A percentile compares a stretch with the other conserved stretches of the same genome.
Evolutionary conservation across 2,113 vertebrate species (phyloP).

Genomic region (Xiphophorus maculatus): DNA sequence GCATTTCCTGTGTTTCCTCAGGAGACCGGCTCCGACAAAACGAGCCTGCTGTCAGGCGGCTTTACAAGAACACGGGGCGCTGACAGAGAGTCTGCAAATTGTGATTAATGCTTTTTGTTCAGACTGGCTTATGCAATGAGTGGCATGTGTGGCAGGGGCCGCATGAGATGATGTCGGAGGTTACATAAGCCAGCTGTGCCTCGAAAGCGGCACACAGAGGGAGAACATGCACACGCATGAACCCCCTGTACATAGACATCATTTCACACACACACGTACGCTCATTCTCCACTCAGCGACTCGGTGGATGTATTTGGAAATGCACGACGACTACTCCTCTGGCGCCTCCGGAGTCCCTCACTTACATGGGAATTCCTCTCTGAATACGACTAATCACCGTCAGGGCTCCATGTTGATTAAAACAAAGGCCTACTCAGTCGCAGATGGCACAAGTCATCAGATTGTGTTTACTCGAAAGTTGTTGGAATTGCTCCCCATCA

Average conservation of each 20-base stretch:
- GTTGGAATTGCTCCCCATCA: constrained; percentile 57
- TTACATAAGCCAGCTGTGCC: constrained; percentile 56
- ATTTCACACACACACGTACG: constrained; percentile 14
- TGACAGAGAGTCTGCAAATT: constrained; percentile 36
- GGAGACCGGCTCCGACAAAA: constrained; percentile 29
- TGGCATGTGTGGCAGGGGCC: constrained; percentile 48
- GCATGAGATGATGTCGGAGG: constrained; percentile 48
- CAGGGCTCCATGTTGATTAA: constrained; percentile 65
- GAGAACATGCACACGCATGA: constrained; percentile 9
- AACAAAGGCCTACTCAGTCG: constrained; percentile 60
- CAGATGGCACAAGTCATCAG: constrained; percentile 69
- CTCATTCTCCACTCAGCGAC: background rate
- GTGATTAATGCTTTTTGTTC: constrained; percentile 58
- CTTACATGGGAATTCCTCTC: constrained; percentile 62
- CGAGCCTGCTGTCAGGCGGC: constrained; percentile 16
- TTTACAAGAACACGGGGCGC: constrained; percentile 53
- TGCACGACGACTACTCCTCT: constrained; percentile 29
- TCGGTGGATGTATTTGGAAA: constrained; percentile 29
- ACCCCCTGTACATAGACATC: constrained; percentile 8
- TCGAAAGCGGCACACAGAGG: constrained; percentile 11
- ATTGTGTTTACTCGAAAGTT: constrained; percentile 60
- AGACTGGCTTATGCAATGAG: constrained; percentile 59
- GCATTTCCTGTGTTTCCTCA: constrained; percentile 44
- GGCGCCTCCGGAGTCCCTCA: constrained; percentile 28
- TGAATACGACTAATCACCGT: constrained; percentile 68